Evolutionary conservation across 2,797 vertebrate genomes (phyloP), one percentile per base, ranked within the genome.

Genomic region (Bradypodion pumilum): DNA sequence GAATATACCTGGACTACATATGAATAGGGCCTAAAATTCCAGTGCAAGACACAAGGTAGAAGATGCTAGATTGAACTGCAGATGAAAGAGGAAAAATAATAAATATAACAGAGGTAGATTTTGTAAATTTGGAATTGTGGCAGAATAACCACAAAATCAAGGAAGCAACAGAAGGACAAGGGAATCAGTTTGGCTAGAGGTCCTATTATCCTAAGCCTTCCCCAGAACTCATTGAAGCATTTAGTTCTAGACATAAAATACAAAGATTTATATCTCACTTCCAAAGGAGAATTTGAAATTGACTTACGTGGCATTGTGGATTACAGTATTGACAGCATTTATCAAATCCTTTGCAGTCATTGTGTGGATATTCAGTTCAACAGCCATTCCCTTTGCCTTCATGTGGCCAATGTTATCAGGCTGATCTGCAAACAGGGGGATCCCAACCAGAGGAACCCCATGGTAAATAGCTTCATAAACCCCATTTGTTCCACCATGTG

Each of bases 401-500:
- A 99, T 92, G 78, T 97, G 97, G 68, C 94, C 89, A 25, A 98
- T 92, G 93, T 98, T 99, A 89, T 98, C 96, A 0, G 96, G 96
- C 91, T 99, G 98, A 83, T 99, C 97, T 0, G 84, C 96, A 13
- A 98, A 98, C 88, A 99, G 88, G 4, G 98, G 98, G 5, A 98
- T 93, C 8, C 98, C 98, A 83, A 99, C 96, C 96, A 99, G 96
- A 0, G 98, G 98, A 63, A 99, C 88, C 0, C 96, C 97, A 0
- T 98, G 98, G 90, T 98, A 98, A 90, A 99, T 98, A 42, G 98
- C 98, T 94, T 99, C 98, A 27, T 99, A 98, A 80, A 98, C 95
- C 8, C 98, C 97, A 5, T 99, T 98, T 12, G 96, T 96, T 44
- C 98, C 97, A 15, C 96, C 95, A 0, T 97, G 96, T 59, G 96